Percentiles rank a stretch among this genome's conserved stretches.
These are phyloP conservation scores for Eustalomyia histrio DNA, from an alignment of 2,888 invertebrate species.

Conservation along the genomic window DNA sequence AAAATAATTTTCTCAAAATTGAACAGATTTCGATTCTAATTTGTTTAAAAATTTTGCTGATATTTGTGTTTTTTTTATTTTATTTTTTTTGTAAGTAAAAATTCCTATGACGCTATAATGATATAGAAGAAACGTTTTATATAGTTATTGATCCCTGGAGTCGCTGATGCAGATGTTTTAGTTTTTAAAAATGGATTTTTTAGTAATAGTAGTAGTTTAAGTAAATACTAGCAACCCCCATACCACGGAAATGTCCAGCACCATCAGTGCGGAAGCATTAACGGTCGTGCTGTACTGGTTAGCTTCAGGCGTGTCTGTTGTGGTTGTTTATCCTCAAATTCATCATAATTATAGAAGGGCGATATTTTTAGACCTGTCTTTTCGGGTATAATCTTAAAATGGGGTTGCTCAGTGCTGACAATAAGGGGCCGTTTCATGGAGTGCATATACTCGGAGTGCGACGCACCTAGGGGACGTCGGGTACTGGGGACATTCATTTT, in stretches of 20 bases:
- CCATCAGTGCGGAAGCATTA: conserved; percentile 79
- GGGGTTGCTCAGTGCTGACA: conserved; percentile 80
- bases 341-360: conserved; percentile 78
- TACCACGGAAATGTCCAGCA: conserved; percentile 80
- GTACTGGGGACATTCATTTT: conserved; percentile 80
- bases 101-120: conserved; percentile 37
- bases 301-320: conserved; percentile 75
- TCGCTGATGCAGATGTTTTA: conserved; percentile 51
- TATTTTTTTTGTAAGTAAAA: not conserved
- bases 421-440: conserved; percentile 81
- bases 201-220: conserved; percentile 8
- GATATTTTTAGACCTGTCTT: conserved; percentile 82
- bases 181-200: not conserved
- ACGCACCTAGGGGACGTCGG: conserved; percentile 76
- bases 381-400: conserved; percentile 81
- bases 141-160: conserved; percentile 48
- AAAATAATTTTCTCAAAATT: too few relatives aligned
- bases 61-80: not conserved
- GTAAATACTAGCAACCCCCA: conserved; percentile 74
- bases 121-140: conserved; percentile 45
- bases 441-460: conserved; percentile 77
- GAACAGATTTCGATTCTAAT: not conserved
- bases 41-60: not conserved
- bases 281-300: conserved; percentile 78
- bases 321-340: conserved; percentile 72